phyloP scores from a whole-genome alignment of 2,797 vertebrate genomes.

The Rhynchonycteris naso region DNA sequence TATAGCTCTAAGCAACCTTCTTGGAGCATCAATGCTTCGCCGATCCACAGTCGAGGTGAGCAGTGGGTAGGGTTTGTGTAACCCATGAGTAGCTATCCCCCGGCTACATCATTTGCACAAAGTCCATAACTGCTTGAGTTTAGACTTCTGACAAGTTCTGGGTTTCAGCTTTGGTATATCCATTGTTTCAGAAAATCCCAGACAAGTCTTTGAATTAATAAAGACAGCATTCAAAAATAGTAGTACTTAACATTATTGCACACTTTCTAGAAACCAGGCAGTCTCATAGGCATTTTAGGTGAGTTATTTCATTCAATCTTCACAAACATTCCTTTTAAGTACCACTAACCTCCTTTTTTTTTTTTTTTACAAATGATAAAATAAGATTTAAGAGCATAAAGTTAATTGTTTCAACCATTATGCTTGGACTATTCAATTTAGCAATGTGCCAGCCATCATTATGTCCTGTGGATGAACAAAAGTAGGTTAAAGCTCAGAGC shows the following conservation, averaged over 20 bases:
- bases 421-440: neutral
- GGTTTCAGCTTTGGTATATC: neutral
- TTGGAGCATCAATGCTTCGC: neutral
- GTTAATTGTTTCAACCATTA: neutral
- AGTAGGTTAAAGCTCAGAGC: neutral
- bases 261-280: neutral
- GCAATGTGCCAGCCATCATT: neutral
- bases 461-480: conserved; percentile 16
- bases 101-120: neutral
- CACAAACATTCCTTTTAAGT: neutral
- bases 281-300: neutral
- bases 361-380: conserved; percentile 17
- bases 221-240: conserved; percentile 11
- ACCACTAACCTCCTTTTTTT: neutral
- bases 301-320: neutral
- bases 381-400: conserved; percentile 16
- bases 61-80: neutral
- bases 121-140: neutral
- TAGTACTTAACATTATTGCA: neutral
- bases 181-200: neutral
- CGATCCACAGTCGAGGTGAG: neutral
- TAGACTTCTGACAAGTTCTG: neutral
- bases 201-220: neutral
- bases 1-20: neutral
- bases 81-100: neutral